Evolutionary conservation across 2,888 invertebrate genomes (phyloP), one percentile per base, ranked within the genome.

Genomic region (Apodemia zela): DNA sequence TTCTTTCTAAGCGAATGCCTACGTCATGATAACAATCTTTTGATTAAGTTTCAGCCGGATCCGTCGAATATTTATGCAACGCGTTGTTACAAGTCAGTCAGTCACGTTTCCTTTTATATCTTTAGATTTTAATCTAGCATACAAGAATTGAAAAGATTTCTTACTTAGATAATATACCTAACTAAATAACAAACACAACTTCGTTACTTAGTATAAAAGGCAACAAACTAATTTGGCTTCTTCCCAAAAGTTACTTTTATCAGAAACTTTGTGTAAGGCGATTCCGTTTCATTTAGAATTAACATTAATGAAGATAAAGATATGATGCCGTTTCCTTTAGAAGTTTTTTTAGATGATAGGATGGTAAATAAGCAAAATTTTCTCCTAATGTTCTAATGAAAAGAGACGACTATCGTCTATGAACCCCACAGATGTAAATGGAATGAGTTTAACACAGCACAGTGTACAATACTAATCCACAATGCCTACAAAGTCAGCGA

Each of bases 211-310:
- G 54, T 57, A 57, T 51, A 57, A 57, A 17, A 57, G 54, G 54
- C 54, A 57, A 29, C 54, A 57, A 57, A 57, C 54, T 57, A 57
- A 57, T 57, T 57, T 57, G 54, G 54, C 54, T 57, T 29, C 54
- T 4, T 57, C 54, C 54, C 54, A 54, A 57, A 57, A 57, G 54
- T 57, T 57, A 57, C 54, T 57, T 57, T 57, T 57, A 57, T 57
- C 54, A 57, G 25, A 29, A 57, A 57, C 25, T 57, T 57, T 57
- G 29, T 57, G 54, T 29, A 57, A 29, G 54, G 29, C 25, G 54
- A 57, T 57, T 57, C 54, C 54, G 54, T 57, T 57, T 57, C 29
- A 57, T 57, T 57, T 57, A 29, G 54, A 57, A 57, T 57, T 57
- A 57, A 57, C 54, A 57, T 57, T 57, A 57, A 57, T 57, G 25